phyloP scores from a whole-genome alignment of 2,888 invertebrate genomes.

The Archips crataeganus region DNA sequence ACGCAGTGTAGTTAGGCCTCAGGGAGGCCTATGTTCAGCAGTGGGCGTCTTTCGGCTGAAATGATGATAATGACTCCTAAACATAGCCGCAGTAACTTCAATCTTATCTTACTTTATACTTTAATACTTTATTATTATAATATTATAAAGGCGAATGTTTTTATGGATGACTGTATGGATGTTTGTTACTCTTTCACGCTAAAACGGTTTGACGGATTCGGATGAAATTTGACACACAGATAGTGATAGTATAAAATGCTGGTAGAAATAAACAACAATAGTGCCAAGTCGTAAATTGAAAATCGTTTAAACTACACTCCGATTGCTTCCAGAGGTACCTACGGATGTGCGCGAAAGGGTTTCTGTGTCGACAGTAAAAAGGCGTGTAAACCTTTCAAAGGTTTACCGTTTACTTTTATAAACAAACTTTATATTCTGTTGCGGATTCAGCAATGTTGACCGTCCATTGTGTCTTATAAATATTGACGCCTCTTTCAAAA shows the following conservation, averaged over 20 bases:
- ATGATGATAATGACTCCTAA: too few relatives aligned
- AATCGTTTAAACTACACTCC: constrained; percentile 16
- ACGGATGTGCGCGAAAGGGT: constrained; percentile 25
- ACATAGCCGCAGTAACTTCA: too few relatives aligned
- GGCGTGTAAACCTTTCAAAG: constrained; percentile 34
- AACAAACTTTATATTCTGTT: constrained; percentile 28
- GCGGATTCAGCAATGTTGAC: not conserved
- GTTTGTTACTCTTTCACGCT: too few relatives aligned
- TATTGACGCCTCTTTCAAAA: constrained; percentile 14
- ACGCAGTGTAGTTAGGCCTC: too few relatives aligned
- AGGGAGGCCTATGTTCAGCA: too few relatives aligned
- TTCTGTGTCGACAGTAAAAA: constrained; percentile 24
- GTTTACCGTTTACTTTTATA: constrained; percentile 23
- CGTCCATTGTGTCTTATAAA: constrained; percentile 1
- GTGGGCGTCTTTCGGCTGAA: too few relatives aligned
- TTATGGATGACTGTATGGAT: too few relatives aligned
- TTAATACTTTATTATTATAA: too few relatives aligned
- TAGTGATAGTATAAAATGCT: not conserved
- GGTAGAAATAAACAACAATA: not conserved
- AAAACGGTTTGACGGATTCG: too few relatives aligned
- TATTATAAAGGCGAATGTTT: too few relatives aligned
- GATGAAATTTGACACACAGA: too few relatives aligned
- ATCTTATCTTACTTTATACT: too few relatives aligned
- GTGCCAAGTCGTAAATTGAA: constrained; percentile 12
- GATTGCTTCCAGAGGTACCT: constrained; percentile 13